Percentiles rank a stretch among this genome's conserved stretches.
Evolutionary conservation across 2,888 invertebrate species (phyloP).

Genomic region (Oscheius sp.): DNA sequence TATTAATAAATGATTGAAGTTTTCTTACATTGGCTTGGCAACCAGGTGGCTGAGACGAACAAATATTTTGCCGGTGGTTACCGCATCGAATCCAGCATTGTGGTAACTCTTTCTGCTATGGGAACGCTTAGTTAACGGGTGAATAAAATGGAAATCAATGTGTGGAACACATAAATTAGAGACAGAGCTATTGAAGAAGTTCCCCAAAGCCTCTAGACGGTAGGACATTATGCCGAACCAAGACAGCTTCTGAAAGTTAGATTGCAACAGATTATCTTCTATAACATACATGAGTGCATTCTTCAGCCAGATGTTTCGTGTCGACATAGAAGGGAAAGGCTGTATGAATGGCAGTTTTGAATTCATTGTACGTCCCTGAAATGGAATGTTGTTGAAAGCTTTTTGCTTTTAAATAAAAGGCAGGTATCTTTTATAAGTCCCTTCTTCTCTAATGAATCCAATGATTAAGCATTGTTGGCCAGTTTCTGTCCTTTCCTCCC

Average conservation of each 20-base stretch:
- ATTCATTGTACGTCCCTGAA: constrained; percentile 36
- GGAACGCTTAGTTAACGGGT: not conserved
- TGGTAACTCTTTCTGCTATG: constrained; percentile 28
- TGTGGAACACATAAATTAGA: constrained; percentile 5
- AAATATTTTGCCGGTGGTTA: constrained; percentile 37
- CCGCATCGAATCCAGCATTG: constrained; percentile 41
- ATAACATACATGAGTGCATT: constrained; percentile 23
- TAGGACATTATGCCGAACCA: constrained; percentile 13
- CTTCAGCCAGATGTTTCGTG: constrained; percentile 37
- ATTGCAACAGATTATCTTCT: not conserved
- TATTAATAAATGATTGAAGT: not conserved
- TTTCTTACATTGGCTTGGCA: constrained; percentile 18
- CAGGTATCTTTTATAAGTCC: too few relatives aligned
- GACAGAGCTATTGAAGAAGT: constrained; percentile 6
- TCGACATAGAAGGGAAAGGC: constrained; percentile 36
- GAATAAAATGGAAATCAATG: not conserved
- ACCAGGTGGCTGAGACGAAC: constrained; percentile 22
- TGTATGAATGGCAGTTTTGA: constrained; percentile 29
- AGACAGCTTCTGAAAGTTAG: constrained; percentile 18
- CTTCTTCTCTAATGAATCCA: too few relatives aligned
- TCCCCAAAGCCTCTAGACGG: constrained; percentile 13
- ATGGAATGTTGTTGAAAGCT: not conserved
- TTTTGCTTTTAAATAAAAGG: too few relatives aligned
- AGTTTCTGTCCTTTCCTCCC: too few relatives aligned
- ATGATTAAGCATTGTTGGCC: too few relatives aligned